Evolutionary conservation across 2,113 vertebrate genomes (phyloP).

Genomic region (Malurus cyaneus): DNA sequence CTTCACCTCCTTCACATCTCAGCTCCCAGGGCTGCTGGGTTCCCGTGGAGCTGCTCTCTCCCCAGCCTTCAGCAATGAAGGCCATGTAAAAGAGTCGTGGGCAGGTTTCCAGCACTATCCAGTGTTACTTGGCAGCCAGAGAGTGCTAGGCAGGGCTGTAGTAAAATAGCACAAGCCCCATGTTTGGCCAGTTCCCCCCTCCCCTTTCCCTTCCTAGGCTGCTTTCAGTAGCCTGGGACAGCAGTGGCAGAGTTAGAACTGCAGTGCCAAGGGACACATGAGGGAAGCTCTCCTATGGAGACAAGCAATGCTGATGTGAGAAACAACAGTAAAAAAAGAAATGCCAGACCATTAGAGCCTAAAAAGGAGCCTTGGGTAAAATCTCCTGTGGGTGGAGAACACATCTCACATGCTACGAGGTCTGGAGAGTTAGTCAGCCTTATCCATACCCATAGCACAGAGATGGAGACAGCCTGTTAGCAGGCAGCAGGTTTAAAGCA

Average conservation of each 20-base stretch:
- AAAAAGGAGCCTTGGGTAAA: constrained; percentile 32
- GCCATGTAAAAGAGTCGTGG: not conserved
- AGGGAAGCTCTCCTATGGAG: not conserved
- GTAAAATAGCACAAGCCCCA: constrained; percentile 9
- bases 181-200: not conserved
- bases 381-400: not conserved
- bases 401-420: not conserved
- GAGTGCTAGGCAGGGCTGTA: not conserved
- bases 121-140: constrained; percentile 24
- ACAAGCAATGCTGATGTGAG: not conserved
- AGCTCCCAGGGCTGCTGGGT: not conserved
- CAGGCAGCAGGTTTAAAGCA: not conserved
- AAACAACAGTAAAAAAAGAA: not conserved
- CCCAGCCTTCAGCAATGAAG: not conserved
- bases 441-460: not conserved
- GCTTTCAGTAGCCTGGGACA: not conserved
- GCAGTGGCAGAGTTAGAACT: not conserved
- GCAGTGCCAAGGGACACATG: not conserved
- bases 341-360: not conserved
- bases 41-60: not conserved
- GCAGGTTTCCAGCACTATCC: constrained; percentile 11
- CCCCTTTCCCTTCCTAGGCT: not conserved
- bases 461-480: not conserved
- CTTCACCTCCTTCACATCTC: not conserved
- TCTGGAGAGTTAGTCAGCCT: not conserved